A percentile compares a stretch with the other conserved stretches of the same genome.
Evolutionary conservation across 2,888 invertebrate species (phyloP).

Genomic region (Agrochola litura): DNA sequence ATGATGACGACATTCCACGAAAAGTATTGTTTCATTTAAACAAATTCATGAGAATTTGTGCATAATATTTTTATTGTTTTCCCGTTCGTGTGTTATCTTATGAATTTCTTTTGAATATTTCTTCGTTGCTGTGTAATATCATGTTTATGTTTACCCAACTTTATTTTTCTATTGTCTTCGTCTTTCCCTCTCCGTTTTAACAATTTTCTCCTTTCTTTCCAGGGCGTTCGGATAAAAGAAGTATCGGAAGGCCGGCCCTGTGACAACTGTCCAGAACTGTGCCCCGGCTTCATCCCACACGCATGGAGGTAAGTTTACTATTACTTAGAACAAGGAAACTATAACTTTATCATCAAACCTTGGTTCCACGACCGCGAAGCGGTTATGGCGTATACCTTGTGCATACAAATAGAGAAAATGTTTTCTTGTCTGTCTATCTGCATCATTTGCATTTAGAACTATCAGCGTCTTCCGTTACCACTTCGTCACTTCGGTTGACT

Average conservation of each 20-base stretch:
- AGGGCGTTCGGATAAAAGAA: slow-evolving; percentile 97
- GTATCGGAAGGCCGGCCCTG: slow-evolving; percentile 96
- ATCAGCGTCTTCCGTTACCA: slow-evolving; percentile 39
- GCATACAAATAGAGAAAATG: slow-evolving; percentile 65
- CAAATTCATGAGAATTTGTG: slow-evolving; percentile 30
- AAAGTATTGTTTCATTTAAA: slow-evolving; percentile 26
- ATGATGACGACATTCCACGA: slow-evolving; percentile 29
- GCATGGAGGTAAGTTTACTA: slow-evolving; percentile 96
- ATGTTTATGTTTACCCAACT: background rate
- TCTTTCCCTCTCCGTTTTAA: background rate
- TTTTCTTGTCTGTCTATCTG: slow-evolving; percentile 47
- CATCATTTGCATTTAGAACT: slow-evolving; percentile 51
- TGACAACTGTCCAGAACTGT: slow-evolving; percentile 94
- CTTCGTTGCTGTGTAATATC: background rate
- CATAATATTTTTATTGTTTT: slow-evolving; percentile 33
- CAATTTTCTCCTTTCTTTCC: slow-evolving; percentile 76
- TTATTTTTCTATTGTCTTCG: background rate
- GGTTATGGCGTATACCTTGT: slow-evolving; percentile 41
- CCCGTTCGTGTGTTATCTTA: background rate
- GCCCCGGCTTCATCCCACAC: slow-evolving; percentile 96
- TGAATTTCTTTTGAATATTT: slow-evolving; percentile 23
- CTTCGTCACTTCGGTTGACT: slow-evolving; percentile 14
- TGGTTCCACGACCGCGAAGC: slow-evolving; percentile 40
- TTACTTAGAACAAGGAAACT: slow-evolving; percentile 54
- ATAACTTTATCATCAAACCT: slow-evolving; percentile 50